A percentile compares a stretch with the other conserved stretches of the same genome.
phyloP scores from a whole-genome alignment of 2,888 invertebrate species.

The Heteromyza rotundicornis region DNA sequence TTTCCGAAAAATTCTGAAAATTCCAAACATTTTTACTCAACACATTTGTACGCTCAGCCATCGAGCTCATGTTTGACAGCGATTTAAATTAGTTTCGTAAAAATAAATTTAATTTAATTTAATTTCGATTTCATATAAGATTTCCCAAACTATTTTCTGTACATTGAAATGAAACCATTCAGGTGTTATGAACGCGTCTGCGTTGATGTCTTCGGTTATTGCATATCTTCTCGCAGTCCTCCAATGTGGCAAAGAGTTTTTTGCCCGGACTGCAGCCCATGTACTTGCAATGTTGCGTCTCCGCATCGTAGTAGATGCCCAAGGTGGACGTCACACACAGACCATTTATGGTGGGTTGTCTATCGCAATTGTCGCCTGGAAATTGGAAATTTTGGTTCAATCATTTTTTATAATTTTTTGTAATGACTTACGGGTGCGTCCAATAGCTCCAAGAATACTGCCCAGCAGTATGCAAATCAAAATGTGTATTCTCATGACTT shows the following conservation, averaged over 20 bases:
- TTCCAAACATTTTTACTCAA: no score
- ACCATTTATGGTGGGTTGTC: constrained; percentile 50
- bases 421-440: neutral
- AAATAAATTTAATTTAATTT: no score
- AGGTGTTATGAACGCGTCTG: constrained; percentile 28
- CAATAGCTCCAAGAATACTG: neutral
- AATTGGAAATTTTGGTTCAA: no score
- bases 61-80: no score
- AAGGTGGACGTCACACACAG: constrained; percentile 51
- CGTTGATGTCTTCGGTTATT: constrained; percentile 49
- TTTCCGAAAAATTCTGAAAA: no score
- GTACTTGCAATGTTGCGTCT: constrained; percentile 53
- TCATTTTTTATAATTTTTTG: neutral
- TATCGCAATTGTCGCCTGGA: constrained; percentile 46
- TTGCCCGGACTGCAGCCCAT: constrained; percentile 53
- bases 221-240: constrained; percentile 56
- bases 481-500: neutral
- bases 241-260: constrained; percentile 48
- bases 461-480: neutral
- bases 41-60: no score
- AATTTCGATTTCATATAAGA: no score
- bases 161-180: no score
- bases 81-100: no score
- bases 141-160: no score
- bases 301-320: constrained; percentile 54